Evolutionary conservation across 2,113 vertebrate genomes (phyloP).

Genomic region (Pollimyrus isidori): DNA sequence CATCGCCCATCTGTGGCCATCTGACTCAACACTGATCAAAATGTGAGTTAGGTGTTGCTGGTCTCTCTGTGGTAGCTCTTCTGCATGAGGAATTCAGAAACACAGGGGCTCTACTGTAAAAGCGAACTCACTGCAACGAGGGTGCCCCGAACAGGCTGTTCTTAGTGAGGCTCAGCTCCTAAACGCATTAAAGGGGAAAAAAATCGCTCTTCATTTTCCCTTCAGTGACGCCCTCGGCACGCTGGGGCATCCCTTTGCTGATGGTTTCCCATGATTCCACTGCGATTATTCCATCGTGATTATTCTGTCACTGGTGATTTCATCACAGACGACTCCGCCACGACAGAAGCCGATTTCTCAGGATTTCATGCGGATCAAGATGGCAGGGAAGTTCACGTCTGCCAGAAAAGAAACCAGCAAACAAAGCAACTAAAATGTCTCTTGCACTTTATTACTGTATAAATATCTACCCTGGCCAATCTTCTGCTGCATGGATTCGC

Average conservation of each 20-base stretch:
- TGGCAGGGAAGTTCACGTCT: conserved; percentile 53
- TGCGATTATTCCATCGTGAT: background rate
- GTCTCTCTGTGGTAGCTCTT: background rate
- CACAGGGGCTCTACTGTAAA: background rate
- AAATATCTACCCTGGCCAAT: conserved; percentile 59
- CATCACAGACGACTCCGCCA: conserved; percentile 61
- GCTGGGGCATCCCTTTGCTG: conserved; percentile 91
- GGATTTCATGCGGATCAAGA: conserved; percentile 99
- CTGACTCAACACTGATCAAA: background rate
- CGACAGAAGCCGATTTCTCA: conserved; percentile 99
- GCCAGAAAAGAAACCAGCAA: background rate
- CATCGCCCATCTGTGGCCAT: background rate
- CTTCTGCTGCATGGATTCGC: conserved; percentile 49
- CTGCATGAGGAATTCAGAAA: background rate
- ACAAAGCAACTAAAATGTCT: conserved; percentile 84
- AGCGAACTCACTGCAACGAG: conserved; percentile 9
- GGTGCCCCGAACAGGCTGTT: background rate
- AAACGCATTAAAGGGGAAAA: background rate
- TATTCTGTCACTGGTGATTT: background rate
- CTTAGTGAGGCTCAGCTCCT: background rate
- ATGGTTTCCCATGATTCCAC: background rate
- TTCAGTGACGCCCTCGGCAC: conserved; percentile 95
- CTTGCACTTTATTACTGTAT: conserved; percentile 78
- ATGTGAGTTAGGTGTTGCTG: background rate
- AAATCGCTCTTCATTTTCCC: conserved; percentile 55